Conservation (phyloP, 2,797 vertebrate genomes). For the Takifugu ocellatus region DNA sequence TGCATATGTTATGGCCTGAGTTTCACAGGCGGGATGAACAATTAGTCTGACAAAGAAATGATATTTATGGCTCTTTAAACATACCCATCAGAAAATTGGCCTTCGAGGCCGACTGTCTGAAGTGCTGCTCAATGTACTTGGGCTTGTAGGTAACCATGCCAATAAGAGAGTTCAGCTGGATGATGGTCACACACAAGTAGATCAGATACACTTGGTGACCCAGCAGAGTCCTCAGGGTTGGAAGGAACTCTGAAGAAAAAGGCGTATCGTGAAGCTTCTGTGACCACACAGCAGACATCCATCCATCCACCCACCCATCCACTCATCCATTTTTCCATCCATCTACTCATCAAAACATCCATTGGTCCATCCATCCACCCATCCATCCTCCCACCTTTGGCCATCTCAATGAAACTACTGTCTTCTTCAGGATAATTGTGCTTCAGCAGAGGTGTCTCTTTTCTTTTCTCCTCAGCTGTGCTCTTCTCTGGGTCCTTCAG, state of each 20-base stretch:
- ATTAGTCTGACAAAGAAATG: slow-evolving; percentile 5
- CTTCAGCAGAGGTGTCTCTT: slow-evolving; percentile 48
- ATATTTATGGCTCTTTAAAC: slow-evolving; percentile 2
- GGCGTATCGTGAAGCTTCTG: too few species aligned
- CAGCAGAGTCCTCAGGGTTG: slow-evolving; percentile 80
- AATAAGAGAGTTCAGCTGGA: slow-evolving; percentile 78
- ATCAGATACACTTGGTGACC: slow-evolving; percentile 79
- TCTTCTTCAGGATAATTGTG: slow-evolving; percentile 62
- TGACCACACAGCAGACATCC: too few species aligned
- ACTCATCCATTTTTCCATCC: too few species aligned
- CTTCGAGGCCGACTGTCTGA: slow-evolving; percentile 80
- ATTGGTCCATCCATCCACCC: neutral
- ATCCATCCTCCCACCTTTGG: slow-evolving; percentile 65
- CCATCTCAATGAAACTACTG: slow-evolving; percentile 68
- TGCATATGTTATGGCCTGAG: neutral
- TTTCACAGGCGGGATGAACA: slow-evolving; percentile 7
- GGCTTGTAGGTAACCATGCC: slow-evolving; percentile 83
- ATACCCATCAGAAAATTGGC: slow-evolving; percentile 82
- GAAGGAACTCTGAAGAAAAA: slow-evolving; percentile 76
- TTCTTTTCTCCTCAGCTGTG: slow-evolving; percentile 52
- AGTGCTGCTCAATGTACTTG: slow-evolving; percentile 92
- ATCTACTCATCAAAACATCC: too few species aligned
- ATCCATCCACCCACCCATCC: too few species aligned
- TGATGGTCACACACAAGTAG: slow-evolving; percentile 69
- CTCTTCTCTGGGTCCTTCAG: slow-evolving; percentile 43